Evolutionary conservation across 2,797 vertebrate genomes (phyloP).

Genomic region (Petrocephalus sullivani): DNA sequence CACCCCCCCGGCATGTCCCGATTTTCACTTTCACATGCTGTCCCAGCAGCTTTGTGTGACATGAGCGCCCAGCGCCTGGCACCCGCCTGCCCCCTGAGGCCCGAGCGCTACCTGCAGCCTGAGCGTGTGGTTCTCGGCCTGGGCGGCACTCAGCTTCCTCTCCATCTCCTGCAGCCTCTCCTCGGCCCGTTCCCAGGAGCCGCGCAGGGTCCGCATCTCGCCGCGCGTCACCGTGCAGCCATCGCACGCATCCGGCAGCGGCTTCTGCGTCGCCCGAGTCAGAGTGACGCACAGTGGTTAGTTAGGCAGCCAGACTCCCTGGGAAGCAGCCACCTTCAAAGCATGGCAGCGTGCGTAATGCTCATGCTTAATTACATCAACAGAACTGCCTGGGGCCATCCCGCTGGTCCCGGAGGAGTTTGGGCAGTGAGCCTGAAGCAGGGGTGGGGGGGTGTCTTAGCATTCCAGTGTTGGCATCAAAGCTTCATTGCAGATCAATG

Average conservation of each 20-base stretch:
- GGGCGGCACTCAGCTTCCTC: conserved; percentile 68
- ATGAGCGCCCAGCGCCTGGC: background rate
- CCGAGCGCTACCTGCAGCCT: conserved; percentile 71
- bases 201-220: conserved; percentile 68
- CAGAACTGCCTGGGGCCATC: background rate
- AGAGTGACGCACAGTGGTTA: background rate
- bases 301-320: background rate
- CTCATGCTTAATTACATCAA: background rate
- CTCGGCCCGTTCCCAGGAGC: conserved; percentile 70
- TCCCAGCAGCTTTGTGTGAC: background rate
- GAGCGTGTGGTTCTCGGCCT: conserved; percentile 78
- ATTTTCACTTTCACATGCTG: background rate
- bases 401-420: background rate
- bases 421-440: background rate
- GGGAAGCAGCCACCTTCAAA: background rate
- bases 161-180: conserved; percentile 77
- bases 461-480: background rate
- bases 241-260: conserved; percentile 79
- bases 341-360: background rate
- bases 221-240: conserved; percentile 69
- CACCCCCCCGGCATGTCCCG: background rate
- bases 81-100: background rate
- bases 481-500: conserved; percentile 76
- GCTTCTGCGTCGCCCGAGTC: conserved; percentile 67
- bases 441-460: background rate